Conservation (phyloP, 1,140 invertebrate genomes). For the Oscheius sp. region DNA sequence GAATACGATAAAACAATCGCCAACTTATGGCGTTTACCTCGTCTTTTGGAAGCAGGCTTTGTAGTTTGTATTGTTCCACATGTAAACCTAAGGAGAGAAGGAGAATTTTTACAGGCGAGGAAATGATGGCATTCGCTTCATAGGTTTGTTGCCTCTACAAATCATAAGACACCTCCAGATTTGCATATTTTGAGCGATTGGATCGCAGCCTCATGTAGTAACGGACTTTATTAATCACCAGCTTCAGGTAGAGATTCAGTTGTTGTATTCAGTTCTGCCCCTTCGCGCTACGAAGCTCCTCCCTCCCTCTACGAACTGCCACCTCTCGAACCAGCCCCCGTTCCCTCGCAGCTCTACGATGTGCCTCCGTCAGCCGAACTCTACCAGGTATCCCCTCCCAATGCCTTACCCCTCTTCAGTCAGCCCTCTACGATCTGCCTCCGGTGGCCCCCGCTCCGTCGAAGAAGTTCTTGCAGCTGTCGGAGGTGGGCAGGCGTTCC, state of each 20-base stretch:
- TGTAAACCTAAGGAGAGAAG: no score
- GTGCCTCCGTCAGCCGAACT: background rate
- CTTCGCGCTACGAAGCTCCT: background rate
- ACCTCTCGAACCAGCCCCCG: background rate
- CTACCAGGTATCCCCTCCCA: background rate
- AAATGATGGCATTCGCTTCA: no score
- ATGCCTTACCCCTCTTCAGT: background rate
- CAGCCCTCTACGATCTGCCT: slow-evolving; percentile 1
- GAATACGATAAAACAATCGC: no score
- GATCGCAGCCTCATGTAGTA: slow-evolving; percentile 2
- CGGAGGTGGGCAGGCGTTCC: background rate
- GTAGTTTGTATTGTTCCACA: no score
- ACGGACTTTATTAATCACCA: no score
- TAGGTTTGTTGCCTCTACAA: no score
- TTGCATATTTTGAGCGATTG: no score
- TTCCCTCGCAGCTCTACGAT: background rate
- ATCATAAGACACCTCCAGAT: no score
- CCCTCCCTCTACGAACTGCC: slow-evolving; percentile 1
- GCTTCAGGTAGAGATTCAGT: no score
- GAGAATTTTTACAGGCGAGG: no score
- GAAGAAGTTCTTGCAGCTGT: slow-evolving; percentile 13
- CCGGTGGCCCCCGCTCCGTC: slow-evolving; percentile 3
- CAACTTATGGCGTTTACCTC: no score
- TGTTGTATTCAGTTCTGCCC: background rate
- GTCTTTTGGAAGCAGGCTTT: no score